These are phyloP conservation scores for Silurus asotus DNA, from an alignment of 2,113 vertebrate genomes.

Conservation along the genomic window DNA sequence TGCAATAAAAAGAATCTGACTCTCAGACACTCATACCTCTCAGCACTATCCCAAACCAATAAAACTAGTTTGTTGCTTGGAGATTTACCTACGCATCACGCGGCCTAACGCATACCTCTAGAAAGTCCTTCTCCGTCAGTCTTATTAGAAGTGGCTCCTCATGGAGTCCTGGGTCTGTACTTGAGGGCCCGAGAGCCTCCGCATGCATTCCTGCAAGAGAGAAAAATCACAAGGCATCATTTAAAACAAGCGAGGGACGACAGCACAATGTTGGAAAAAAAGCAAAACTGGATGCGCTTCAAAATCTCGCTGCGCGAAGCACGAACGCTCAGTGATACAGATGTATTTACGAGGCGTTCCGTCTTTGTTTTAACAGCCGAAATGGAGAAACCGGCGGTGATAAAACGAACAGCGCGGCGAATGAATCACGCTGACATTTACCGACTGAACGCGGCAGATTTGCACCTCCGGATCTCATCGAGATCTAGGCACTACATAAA, in stretches of 20 bases:
- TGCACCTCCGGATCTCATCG: background rate
- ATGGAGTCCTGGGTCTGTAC: constrained; percentile 10
- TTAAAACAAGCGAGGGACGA: constrained; percentile 29
- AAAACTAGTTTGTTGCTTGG: background rate
- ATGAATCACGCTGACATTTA: constrained; percentile 22
- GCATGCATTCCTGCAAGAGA: constrained; percentile 41
- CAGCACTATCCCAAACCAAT: background rate
- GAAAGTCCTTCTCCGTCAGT: constrained; percentile 28
- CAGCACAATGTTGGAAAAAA: background rate
- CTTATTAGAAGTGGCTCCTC: constrained; percentile 40
- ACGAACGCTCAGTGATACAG: background rate
- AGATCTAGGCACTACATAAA: constrained; percentile 28
- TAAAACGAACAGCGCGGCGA: background rate
- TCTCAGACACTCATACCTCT: too few relatives aligned
- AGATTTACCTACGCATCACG: background rate
- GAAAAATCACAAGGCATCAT: constrained; percentile 29
- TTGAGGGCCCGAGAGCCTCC: constrained; percentile 14
- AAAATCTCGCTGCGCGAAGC: background rate
- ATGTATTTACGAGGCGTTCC: background rate
- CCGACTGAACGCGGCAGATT: background rate
- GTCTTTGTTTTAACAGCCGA: background rate
- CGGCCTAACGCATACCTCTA: constrained; percentile 33
- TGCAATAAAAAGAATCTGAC: background rate
- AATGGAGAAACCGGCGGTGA: background rate
- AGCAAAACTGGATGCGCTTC: background rate